A percentile compares a stretch with the other conserved stretches of the same genome.
Evolutionary conservation across 2,113 vertebrate species (phyloP).

Genomic region (Elephantulus edwardii): DNA sequence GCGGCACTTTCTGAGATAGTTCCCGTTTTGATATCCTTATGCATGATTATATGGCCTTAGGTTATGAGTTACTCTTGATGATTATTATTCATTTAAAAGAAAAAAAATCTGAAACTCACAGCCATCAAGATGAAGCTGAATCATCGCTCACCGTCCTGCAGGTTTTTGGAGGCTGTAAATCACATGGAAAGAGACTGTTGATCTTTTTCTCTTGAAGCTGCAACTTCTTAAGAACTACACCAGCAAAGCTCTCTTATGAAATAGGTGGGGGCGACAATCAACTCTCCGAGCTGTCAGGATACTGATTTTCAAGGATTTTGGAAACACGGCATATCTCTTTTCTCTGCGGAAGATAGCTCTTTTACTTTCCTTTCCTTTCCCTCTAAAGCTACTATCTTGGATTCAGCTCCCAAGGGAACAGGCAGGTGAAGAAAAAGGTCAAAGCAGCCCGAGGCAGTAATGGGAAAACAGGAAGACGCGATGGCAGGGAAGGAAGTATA

Average conservation of each 20-base stretch:
- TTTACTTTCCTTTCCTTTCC: conserved; percentile 5
- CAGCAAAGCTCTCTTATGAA: too few relatives aligned
- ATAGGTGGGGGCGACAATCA: too few relatives aligned
- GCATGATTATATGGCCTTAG: conserved; percentile 27
- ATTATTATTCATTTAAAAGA: too few relatives aligned
- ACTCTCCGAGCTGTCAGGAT: not conserved
- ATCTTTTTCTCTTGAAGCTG: too few relatives aligned
- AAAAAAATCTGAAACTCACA: too few relatives aligned
- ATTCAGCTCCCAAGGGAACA: not conserved
- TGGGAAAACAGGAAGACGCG: not conserved
- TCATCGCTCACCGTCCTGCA: too few relatives aligned
- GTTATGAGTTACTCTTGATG: conserved; percentile 24
- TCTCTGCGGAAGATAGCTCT: not conserved
- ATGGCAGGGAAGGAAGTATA: not conserved
- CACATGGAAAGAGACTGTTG: too few relatives aligned
- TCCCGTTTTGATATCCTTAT: not conserved
- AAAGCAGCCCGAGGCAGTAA: not conserved
- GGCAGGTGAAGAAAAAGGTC: not conserved
- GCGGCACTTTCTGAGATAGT: conserved; percentile 21
- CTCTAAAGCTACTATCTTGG: conserved; percentile 10
- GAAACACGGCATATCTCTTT: not conserved
- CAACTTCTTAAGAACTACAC: too few relatives aligned
- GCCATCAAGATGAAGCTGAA: too few relatives aligned
- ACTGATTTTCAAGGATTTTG: not conserved
- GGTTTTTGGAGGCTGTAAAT: too few relatives aligned